phyloP scores from a whole-genome alignment of 2,888 invertebrate genomes.

The Cerastis rubricosa region DNA sequence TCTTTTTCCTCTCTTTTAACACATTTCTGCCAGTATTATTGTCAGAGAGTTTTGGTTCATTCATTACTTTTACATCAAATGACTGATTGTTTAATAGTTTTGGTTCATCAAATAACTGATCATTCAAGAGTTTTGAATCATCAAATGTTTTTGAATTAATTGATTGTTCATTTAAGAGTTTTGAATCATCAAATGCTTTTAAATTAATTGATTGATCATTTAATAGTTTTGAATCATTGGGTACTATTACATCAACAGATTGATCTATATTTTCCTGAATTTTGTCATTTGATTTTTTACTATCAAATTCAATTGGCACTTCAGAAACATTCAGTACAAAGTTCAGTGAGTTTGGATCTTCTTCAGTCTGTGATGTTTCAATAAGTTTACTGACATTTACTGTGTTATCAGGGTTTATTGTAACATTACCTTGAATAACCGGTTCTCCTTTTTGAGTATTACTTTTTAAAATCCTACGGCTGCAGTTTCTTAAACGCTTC shows the following conservation, averaged over 20 bases:
- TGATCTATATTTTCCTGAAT: constrained; percentile 29
- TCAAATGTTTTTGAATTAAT: constrained; percentile 10
- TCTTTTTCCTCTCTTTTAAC: constrained; percentile 70
- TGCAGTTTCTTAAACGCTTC: constrained; percentile 3
- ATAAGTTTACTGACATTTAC: constrained; percentile 26
- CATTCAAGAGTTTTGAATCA: constrained; percentile 4
- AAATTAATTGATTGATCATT: constrained; percentile 17
- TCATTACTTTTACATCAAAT: not conserved
- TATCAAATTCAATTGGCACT: constrained; percentile 55
- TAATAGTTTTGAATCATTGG: not conserved
- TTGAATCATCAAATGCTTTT: constrained; percentile 10
- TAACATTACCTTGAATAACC: constrained; percentile 6
- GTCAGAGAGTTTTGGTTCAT: not conserved
- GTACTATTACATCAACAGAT: not conserved
- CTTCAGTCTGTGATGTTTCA: constrained; percentile 6
- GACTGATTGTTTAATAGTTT: constrained; percentile 9
- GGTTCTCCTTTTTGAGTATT: constrained; percentile 20
- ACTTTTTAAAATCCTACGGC: constrained; percentile 34
- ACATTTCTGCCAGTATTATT: constrained; percentile 38
- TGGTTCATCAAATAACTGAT: constrained; percentile 7
- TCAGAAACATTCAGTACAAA: constrained; percentile 32
- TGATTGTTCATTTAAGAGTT: constrained; percentile 1
- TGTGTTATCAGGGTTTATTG: constrained; percentile 8
- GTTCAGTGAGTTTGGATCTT: constrained; percentile 23
- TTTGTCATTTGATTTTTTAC: constrained; percentile 4